Base-by-base conservation (phyloP, 2,113 vertebrate species). In the Centropristis striata region DNA sequence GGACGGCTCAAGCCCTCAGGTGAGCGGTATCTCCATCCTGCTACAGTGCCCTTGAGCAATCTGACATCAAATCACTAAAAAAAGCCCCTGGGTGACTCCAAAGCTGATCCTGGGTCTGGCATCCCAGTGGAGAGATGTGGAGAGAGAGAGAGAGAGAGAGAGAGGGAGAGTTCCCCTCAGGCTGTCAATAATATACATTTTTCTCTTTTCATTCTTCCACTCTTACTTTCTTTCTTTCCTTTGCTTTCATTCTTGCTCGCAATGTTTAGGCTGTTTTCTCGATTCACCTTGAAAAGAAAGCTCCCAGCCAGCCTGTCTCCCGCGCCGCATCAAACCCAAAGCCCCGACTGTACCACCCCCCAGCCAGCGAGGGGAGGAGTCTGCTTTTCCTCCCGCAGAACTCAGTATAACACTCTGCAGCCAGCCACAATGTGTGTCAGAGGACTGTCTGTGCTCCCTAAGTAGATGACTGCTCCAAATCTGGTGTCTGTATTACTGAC, bases 381-480 rank as follows among this genome's bases (percentile, higher is more conserved):
- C 83, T 72, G 8, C 32, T 80, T 80, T 59, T 71, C 74, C 85
- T 87, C 76, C 87, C 67, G 72, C 64, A 77, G 68, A 80, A 78
- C 61, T 50, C 37, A 74, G 78, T 92, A 93, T 91, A 93, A 93
- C 87, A 89, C 87, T 77, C 67, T 50, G 86, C 78, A 86, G 81
- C 85, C 75, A 79, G 78, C 82, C 85, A 90, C 88, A 86, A 91
- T 89, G 89, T 87, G 85, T 91, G 90, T 94, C 92, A 93, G 90
- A 94, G 88, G 91, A 88, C 92, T 88, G 92, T 93, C 88, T 91
- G 83, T 81, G 88, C 92, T 86, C 88, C 88, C 53, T 71, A 77
- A 86, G 92, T 94, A 84, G 89, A 93, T 94, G 94, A 88, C 86
- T 85, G 88, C 87, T 90, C 72, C 78, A 75, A 86, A 80, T 76